Evolutionary conservation across 1,140 invertebrate genomes (phyloP).

Genomic region (Zaprionus inermis): DNA sequence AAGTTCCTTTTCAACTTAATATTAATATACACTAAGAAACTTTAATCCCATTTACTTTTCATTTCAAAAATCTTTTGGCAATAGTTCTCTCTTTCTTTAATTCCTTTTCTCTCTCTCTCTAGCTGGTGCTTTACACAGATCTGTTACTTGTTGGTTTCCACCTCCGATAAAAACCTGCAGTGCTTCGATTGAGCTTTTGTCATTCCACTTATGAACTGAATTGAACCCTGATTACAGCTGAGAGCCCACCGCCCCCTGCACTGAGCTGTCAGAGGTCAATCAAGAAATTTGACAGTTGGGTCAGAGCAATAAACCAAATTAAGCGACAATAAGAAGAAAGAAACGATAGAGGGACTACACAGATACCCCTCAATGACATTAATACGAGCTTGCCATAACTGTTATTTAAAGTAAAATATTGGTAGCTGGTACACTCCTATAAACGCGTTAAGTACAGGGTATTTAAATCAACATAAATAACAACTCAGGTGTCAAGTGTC

Average conservation of each 20-base stretch:
- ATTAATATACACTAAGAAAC: no score
- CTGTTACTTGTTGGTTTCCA: constrained; percentile 17
- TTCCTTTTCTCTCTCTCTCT: neutral
- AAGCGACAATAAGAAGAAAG: constrained; percentile 3
- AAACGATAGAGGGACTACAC: neutral
- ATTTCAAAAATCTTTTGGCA: no score
- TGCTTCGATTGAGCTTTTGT: constrained; percentile 4
- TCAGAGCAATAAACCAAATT: constrained; percentile 36
- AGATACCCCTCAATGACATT: neutral
- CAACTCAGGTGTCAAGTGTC: neutral
- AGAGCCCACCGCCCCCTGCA: neutral
- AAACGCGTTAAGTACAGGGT: neutral
- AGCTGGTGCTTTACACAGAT: neutral
- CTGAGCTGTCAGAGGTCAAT: constrained; percentile 32
- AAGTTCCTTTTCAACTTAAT: neutral
- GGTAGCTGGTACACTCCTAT: neutral
- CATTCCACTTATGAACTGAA: constrained; percentile 16
- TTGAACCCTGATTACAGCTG: constrained; percentile 18
- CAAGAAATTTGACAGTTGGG: constrained; percentile 34
- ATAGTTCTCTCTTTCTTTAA: neutral
- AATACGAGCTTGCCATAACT: neutral
- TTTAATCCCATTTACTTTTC: no score
- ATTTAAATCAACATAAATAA: neutral
- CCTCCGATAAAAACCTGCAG: neutral
- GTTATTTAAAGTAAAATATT: neutral